A percentile compares a stretch with the other conserved stretches of the same genome.
Evolutionary conservation across 2,888 invertebrate genomes (phyloP).

Genomic region (Mythimna impura): DNA sequence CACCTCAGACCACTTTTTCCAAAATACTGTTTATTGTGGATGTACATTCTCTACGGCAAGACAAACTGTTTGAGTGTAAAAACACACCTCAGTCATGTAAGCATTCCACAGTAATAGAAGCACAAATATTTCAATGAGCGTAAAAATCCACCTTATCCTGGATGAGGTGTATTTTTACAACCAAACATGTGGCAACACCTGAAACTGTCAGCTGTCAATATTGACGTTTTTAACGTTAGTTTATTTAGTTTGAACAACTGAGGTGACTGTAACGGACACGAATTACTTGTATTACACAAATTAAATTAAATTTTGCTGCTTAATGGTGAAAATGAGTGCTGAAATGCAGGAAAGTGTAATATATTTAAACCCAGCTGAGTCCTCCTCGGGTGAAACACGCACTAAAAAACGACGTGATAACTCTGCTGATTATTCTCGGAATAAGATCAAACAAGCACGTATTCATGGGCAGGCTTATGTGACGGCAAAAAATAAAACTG

Average conservation of each 20-base stretch:
- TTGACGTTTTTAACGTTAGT: constrained; percentile 7
- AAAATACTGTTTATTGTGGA: background rate
- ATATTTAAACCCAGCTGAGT: too few relatives aligned
- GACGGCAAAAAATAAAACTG: too few relatives aligned
- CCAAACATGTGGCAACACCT: background rate
- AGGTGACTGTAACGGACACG: too few relatives aligned
- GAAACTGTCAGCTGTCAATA: constrained; percentile 16
- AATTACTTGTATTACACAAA: too few relatives aligned
- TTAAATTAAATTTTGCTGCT: too few relatives aligned
- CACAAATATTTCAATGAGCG: constrained; percentile 4
- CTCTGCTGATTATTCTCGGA: too few relatives aligned
- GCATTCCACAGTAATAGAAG: background rate
- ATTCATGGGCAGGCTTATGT: too few relatives aligned
- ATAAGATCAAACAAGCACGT: too few relatives aligned
- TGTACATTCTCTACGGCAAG: constrained; percentile 4
- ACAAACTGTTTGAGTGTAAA: constrained; percentile 8
- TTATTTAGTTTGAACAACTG: background rate
- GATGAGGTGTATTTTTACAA: constrained; percentile 6
- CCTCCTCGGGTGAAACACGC: too few relatives aligned
- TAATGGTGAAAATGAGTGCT: too few relatives aligned
- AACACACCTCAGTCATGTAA: constrained; percentile 3
- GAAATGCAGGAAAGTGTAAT: too few relatives aligned
- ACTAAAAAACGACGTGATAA: too few relatives aligned
- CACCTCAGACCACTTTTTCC: constrained; percentile 10
- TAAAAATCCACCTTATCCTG: constrained; percentile 5